Evolutionary conservation across 2,113 vertebrate genomes (phyloP).

Genomic region (Xiphophorus couchianus): DNA sequence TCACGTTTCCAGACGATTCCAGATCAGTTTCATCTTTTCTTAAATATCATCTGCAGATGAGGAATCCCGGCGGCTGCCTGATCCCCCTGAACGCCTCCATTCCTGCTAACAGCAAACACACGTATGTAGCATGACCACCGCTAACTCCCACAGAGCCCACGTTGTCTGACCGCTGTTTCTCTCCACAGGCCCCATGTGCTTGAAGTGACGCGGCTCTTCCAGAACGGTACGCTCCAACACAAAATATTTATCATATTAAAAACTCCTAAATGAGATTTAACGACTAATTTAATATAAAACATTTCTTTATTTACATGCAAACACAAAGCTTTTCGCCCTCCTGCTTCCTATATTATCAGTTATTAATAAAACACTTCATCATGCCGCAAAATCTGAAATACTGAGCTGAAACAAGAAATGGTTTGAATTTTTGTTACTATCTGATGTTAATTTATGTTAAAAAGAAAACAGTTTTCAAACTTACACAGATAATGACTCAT

Average conservation of each 20-base stretch:
- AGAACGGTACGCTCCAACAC: slow-evolving; percentile 69
- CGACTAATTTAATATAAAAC: background rate
- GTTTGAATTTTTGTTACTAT: no score
- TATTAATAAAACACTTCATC: no score
- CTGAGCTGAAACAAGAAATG: no score
- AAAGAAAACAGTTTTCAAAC: no score
- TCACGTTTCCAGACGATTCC: background rate
- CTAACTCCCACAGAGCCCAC: background rate
- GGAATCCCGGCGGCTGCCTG: slow-evolving; percentile 73
- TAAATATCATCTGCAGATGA: slow-evolving; percentile 57
- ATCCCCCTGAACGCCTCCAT: slow-evolving; percentile 75
- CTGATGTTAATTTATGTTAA: no score
- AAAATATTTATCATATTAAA: background rate
- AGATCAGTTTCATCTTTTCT: background rate
- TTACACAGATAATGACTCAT: no score
- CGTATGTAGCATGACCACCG: slow-evolving; percentile 23
- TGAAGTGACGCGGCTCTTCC: slow-evolving; percentile 75
- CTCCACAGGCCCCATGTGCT: slow-evolving; percentile 74
- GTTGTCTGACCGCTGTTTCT: slow-evolving; percentile 2
- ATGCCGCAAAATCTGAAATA: no score
- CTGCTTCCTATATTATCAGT: no score
- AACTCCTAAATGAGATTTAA: background rate
- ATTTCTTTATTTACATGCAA: no score
- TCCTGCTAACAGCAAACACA: slow-evolving; percentile 73
- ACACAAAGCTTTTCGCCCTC: no score